Conservation (phyloP, 2,797 vertebrate species). For the Rhincodon typus region DNA sequence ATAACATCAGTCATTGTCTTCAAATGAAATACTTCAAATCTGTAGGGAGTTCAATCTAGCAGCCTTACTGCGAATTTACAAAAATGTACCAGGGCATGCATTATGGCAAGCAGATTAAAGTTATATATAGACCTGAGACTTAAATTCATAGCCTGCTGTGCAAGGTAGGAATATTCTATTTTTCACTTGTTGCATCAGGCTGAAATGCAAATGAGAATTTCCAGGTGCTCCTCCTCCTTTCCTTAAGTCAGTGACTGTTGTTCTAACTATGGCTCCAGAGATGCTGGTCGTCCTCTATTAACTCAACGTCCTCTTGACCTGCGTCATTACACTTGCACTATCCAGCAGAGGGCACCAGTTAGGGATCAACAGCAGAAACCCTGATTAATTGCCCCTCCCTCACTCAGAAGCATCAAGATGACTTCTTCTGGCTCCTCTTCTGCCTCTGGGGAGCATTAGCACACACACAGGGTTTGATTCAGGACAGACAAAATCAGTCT, state of each 20-base stretch:
- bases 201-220: background rate
- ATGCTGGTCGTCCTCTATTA: background rate
- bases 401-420: background rate
- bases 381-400: background rate
- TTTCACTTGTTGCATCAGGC: constrained; percentile 6
- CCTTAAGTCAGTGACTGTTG: background rate
- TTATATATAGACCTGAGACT: background rate
- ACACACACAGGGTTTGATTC: too few species aligned
- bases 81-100: background rate
- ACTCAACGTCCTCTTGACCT: background rate
- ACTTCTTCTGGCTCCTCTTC: background rate
- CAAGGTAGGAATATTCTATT: background rate
- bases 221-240: background rate
- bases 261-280: background rate
- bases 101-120: background rate
- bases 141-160: background rate
- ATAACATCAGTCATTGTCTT: background rate
- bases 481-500: background rate
- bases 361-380: background rate
- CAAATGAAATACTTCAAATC: background rate
- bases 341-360: background rate
- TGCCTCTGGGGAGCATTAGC: background rate
- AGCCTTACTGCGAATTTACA: background rate
- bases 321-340: background rate
- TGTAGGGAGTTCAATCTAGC: background rate